Base-by-base conservation (phyloP, 2,797 vertebrate genomes). In the Tenualosa ilisha region DNA sequence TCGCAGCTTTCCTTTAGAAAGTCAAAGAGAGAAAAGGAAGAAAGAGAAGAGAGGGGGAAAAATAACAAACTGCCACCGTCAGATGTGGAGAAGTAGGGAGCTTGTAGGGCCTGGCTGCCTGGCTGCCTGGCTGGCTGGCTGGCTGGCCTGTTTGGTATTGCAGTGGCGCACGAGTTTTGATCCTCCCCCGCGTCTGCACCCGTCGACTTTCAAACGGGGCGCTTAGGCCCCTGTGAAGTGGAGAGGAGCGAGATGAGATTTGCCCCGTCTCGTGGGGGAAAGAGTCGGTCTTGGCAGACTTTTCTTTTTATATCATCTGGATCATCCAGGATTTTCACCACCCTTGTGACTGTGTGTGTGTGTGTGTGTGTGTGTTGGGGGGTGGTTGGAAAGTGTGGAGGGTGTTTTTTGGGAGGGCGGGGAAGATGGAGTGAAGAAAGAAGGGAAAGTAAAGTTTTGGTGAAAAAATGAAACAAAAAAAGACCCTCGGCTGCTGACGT, bases 91-190 rank as follows among this genome's bases (percentile, higher is more conserved):
- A 79, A 46, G 72, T 79, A 43, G 37, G 31, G 31, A 6, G 37
- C 40, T 20, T 79, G 72, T 46, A 40, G 72, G 72, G 31, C 65
- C 31, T 22, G 54, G 0, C 13, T 90, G 86, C 84, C 87, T 61
- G 84, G 87, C 90, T 22, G 54, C 12, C 13, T 90, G 86, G 85
- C 87, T 61, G 84, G 87, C 90, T 93, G 92, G 93, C 90, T 92
- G 88, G 91, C 89, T 89, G 88, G 81, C 89, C 88, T 91, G 92
- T 85, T 92, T 90, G 84, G 87, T 88, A 88, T 91, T 88, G 91
- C 84, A 85, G 50, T 12, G 43, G 54, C 75, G 85, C 49, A 13
- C 84, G 82, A 89, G 81, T 91, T 90, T 90, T 91, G 72, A 79
- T 79, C 72, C 72, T 43, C 72, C 72, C 72, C 72, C 40, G 17